These are phyloP conservation scores for Bradypus variegatus DNA, from an alignment of 2,797 vertebrate species.

Conservation along the genomic window DNA sequence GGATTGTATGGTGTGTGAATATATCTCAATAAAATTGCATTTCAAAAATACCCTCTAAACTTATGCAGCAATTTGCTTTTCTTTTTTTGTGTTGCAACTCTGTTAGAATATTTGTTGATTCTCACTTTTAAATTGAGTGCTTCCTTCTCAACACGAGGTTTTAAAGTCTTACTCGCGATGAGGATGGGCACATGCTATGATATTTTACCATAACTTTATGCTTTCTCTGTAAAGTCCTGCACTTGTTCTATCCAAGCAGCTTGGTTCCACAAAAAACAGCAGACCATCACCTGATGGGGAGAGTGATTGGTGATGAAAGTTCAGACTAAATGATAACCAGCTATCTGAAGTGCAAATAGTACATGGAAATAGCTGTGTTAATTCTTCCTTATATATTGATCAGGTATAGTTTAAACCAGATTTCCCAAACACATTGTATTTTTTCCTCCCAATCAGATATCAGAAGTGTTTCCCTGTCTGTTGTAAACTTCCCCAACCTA, in stretches of 20 bases:
- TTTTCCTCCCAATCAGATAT: not conserved
- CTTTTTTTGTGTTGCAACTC: not conserved
- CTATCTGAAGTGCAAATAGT: not conserved
- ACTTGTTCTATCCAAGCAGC: not conserved
- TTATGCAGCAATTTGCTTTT: not conserved
- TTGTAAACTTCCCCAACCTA: constrained; percentile 32
- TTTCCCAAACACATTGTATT: not conserved
- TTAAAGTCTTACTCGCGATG: not conserved
- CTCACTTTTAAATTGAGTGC: not conserved
- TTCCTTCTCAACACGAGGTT: not conserved
- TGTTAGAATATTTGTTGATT: not conserved
- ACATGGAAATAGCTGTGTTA: not conserved
- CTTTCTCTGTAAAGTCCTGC: not conserved
- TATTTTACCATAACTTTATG: not conserved
- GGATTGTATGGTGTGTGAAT: too few species aligned
- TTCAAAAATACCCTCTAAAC: too few species aligned
- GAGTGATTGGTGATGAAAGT: not conserved
- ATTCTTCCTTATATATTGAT: constrained; percentile 32
- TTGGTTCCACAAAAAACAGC: not conserved
- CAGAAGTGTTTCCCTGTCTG: constrained; percentile 8
- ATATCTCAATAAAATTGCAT: too few species aligned
- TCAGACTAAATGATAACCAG: not conserved
- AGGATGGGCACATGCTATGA: not conserved
- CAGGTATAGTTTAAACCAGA: constrained; percentile 6
- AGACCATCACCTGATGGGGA: not conserved